Evolutionary conservation across 2,797 vertebrate genomes (phyloP).

Genomic region (Muscicapa comitata): DNA sequence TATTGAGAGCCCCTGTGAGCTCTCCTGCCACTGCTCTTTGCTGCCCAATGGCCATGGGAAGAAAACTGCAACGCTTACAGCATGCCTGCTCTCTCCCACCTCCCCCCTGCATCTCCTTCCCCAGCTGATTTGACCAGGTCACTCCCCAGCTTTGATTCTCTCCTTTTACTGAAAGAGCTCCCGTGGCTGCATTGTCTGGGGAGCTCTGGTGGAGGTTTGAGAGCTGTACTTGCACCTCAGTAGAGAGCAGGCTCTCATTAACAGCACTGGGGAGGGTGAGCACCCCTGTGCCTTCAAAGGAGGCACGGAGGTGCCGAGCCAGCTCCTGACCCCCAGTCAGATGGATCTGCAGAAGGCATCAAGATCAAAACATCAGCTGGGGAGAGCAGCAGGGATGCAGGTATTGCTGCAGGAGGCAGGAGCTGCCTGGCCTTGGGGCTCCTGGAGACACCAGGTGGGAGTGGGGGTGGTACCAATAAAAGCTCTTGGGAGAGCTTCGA

Average conservation of each 20-base stretch:
- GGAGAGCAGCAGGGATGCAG: not conserved
- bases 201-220: not conserved
- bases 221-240: not conserved
- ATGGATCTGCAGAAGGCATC: not conserved
- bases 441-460: not conserved
- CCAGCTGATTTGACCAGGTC: conserved; percentile 10
- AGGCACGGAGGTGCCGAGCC: not conserved
- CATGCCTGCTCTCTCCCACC: not conserved
- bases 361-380: not conserved
- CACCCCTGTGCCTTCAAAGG: not conserved
- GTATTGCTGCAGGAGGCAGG: not conserved
- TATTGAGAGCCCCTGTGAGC: not conserved
- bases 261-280: not conserved
- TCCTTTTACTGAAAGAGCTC: not conserved
- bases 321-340: not conserved
- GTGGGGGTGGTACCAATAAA: accelerated
- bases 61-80: not conserved
- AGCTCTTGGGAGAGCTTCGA: not conserved
- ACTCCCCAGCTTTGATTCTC: not conserved
- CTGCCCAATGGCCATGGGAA: not conserved
- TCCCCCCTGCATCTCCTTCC: not conserved
- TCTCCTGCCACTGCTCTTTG: not conserved
- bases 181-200: not conserved
- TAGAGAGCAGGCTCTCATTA: not conserved
- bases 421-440: not conserved